Conservation (phyloP, 2,113 vertebrate species). For the Parotia lawesii region DNA sequence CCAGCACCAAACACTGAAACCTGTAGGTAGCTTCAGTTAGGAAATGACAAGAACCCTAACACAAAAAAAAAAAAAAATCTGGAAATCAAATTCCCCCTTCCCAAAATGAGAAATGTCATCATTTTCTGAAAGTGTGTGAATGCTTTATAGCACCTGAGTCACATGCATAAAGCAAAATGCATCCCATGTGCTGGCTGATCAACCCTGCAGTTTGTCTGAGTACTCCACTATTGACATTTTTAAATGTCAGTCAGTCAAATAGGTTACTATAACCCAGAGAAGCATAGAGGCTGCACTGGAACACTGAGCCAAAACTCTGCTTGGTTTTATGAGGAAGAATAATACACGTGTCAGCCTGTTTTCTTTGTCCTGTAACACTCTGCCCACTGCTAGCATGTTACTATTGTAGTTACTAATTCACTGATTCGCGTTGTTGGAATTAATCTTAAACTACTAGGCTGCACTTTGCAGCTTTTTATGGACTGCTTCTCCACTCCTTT, state of each 20-base stretch:
- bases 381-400: neutral
- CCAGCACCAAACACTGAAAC: neutral
- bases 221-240: neutral
- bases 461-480: neutral
- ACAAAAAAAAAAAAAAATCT: neutral
- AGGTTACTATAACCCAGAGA: neutral
- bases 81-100: neutral
- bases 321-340: neutral
- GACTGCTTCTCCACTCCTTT: conserved; percentile 18
- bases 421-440: neutral
- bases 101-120: neutral
- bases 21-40: neutral
- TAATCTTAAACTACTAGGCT: neutral
- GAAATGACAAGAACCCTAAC: neutral
- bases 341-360: neutral
- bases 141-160: neutral
- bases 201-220: neutral
- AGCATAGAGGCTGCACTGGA: neutral
- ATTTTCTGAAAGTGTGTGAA: neutral
- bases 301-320: neutral
- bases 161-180: neutral
- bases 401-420: neutral
- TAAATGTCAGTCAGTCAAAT: neutral
- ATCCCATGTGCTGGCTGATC: neutral
- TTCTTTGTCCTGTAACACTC: neutral